These are phyloP conservation scores for Scaptomyza flava DNA, from an alignment of 2,888 invertebrate genomes.

Conservation along the genomic window DNA sequence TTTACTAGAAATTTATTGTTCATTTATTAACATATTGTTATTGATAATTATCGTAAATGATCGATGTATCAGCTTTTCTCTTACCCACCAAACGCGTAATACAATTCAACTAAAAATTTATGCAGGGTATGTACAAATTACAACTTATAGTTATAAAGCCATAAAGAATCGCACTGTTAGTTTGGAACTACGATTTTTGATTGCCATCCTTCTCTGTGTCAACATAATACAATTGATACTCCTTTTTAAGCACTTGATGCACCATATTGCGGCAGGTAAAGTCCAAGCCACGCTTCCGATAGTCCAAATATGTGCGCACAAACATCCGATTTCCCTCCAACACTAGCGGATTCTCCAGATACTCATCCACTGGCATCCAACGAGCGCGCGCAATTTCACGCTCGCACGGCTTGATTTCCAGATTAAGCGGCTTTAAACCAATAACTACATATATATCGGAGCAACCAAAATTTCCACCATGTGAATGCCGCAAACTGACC, in stretches of 20 bases:
- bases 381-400: conserved; percentile 91
- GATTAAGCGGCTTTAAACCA: conserved; percentile 88
- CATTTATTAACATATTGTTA: no score
- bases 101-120: conserved; percentile 18
- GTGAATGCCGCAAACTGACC: conserved; percentile 91
- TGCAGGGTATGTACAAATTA: conserved; percentile 33
- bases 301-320: conserved; percentile 88
- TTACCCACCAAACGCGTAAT: no score
- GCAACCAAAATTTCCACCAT: conserved; percentile 90
- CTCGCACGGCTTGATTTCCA: conserved; percentile 88
- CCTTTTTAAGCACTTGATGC: conserved; percentile 81
- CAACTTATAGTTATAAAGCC: conserved; percentile 7
- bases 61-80: no score
- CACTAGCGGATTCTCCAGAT: conserved; percentile 89
- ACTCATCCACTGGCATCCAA: conserved; percentile 94
- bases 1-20: no score
- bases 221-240: conserved; percentile 81
- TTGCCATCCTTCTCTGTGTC: conserved; percentile 43
- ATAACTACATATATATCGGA: conserved; percentile 95
- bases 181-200: conserved; percentile 14
- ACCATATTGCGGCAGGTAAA: conserved; percentile 86
- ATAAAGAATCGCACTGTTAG: conserved; percentile 16
- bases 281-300: conserved; percentile 87
- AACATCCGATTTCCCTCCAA: conserved; percentile 89
- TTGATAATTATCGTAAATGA: no score